Percentiles rank a stretch among this genome's conserved stretches.
Conservation (phyloP, 2,797 vertebrate genomes). For the Sebastes baramenuke region DNA sequence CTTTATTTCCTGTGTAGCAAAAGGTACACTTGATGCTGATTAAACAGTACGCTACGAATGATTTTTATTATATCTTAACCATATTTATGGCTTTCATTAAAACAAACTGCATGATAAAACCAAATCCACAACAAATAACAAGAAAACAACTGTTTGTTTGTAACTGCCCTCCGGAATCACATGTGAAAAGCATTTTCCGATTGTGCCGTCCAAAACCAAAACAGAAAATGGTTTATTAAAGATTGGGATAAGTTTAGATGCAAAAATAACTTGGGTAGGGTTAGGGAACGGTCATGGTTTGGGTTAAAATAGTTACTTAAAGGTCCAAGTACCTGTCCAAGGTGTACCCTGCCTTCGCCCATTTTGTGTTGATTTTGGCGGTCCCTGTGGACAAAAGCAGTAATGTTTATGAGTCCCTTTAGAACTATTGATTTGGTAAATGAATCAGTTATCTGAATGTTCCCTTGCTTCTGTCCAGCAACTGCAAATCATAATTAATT, state of each 20-base stretch:
- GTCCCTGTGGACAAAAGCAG: neutral
- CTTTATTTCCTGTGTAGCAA: neutral
- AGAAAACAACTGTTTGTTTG: neutral
- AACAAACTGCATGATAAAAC: neutral
- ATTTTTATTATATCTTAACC: neutral
- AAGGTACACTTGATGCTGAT: neutral
- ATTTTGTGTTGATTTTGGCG: neutral
- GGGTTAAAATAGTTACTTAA: neutral
- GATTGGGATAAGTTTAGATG: neutral
- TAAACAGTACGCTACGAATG: neutral
- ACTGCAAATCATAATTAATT: slow-evolving; percentile 39
- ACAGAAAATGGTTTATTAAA: neutral
- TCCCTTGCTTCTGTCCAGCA: slow-evolving; percentile 22
- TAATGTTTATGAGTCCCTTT: too few species aligned
- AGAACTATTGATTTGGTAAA: neutral
- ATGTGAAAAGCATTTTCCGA: neutral
- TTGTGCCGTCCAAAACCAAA: neutral
- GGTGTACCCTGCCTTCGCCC: too few species aligned
- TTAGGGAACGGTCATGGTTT: neutral
- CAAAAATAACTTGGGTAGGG: neutral
- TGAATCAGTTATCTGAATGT: slow-evolving; percentile 4
- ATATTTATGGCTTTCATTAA: neutral
- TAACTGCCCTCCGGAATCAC: neutral
- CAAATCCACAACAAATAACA: neutral
- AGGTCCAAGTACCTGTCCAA: too few species aligned